Base-by-base conservation (phyloP, 2,797 vertebrate genomes). In the Galago senegalensis region DNA sequence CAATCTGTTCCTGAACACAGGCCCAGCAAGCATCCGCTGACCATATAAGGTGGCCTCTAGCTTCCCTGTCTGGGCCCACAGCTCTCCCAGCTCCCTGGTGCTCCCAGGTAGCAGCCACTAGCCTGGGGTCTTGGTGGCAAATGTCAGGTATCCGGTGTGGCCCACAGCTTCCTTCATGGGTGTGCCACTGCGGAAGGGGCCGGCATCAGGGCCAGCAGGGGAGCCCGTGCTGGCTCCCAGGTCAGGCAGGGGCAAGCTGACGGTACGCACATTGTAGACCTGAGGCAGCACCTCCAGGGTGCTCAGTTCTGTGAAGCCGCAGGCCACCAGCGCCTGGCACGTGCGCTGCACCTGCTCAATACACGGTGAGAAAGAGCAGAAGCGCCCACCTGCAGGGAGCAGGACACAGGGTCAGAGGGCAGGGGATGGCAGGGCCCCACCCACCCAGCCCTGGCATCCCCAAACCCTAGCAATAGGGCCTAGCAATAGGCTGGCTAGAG, bases 321-420 rank as follows among this genome's bases (percentile, higher is more conserved):
- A 97, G 61, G 99, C 98, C 0, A 97, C 96, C 98, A 99, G 98
- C 0, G 98, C 99, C 93, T 99, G 98, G 83, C 99, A 99, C 0
- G 99, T 99, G 98, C 98, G 99, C 97, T 99, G 99, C 8, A 99
- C 99, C 98, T 99, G 99, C 98, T 99, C 99, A 0, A 99, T 99
- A 93, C 99, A 99, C 0, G 99, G 99, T 0, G 99, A 99, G 98
- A 99, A 99, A 46, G 99, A 99, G 81, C 99, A 99, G 95, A 99
- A 92, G 49, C 99, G 99, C 13, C 99, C 99, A 53, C 99, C 99
- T 99, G 98, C 16, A 89, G 89, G 97, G 94, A 94, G 21, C 2
- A 53, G 95, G 95, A 94, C 40, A 11, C 6, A 0, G 0, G 29
- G 75, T 95, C 76, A 89, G 93, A 34, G 84, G 31, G 63, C 7